phyloP scores from a whole-genome alignment of 2,888 invertebrate genomes.

The Eucera pruinosa region DNA sequence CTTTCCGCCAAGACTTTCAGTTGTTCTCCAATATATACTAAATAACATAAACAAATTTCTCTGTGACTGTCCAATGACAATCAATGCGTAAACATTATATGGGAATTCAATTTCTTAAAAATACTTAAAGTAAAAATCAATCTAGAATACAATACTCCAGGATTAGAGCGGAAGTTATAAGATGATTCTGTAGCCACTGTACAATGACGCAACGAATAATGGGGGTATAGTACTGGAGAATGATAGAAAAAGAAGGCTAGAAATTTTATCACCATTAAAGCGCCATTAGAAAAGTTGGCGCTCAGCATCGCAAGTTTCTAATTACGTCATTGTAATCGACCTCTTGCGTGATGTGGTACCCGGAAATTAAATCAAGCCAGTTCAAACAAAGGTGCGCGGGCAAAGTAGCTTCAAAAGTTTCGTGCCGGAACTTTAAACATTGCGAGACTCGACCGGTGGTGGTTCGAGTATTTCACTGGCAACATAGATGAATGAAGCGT shows the following conservation, averaged over 20 bases:
- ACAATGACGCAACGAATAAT: no score
- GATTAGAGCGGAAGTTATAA: no score
- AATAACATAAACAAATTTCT: no score
- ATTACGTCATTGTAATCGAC: constrained; percentile 50
- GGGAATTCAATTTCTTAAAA: no score
- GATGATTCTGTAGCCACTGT: no score
- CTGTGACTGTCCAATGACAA: no score
- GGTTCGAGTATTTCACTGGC: constrained; percentile 41
- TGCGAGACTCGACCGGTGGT: constrained; percentile 19
- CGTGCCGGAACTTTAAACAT: constrained; percentile 54
- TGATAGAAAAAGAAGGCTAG: background rate
- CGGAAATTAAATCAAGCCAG: constrained; percentile 62
- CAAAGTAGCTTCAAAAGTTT: constrained; percentile 53
- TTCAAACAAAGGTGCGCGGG: constrained; percentile 59
- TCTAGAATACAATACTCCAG: no score
- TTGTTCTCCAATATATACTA: no score
- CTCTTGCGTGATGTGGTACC: constrained; percentile 55
- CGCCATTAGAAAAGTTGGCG: constrained; percentile 45
- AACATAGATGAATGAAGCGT: constrained; percentile 36
- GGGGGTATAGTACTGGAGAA: constrained; percentile 4
- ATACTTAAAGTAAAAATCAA: no score
- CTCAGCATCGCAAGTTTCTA: constrained; percentile 34
- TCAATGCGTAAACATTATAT: no score
- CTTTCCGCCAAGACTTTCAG: no score
- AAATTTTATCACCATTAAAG: constrained; percentile 34